These are phyloP conservation scores for Macrotrachela quadricornifera DNA, from an alignment of 1,140 invertebrate genomes.

Conservation along the genomic window DNA sequence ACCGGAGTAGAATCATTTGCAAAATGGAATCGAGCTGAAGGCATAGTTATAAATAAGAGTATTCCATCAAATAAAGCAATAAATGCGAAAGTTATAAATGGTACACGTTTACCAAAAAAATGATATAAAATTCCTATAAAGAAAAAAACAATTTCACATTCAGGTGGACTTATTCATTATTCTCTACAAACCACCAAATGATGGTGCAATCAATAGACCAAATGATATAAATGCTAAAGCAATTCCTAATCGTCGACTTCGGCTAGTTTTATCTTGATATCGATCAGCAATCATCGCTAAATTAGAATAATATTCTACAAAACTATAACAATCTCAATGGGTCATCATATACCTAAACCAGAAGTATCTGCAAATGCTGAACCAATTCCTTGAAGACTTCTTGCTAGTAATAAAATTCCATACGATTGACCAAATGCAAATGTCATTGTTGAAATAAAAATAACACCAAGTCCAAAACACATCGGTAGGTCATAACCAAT, in stretches of 20 bases:
- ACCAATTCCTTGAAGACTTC: constrained; percentile 89
- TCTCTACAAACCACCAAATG: too few relatives aligned
- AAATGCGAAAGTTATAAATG: constrained; percentile 80
- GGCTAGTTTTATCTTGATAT: constrained; percentile 80
- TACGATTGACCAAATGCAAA: constrained; percentile 91
- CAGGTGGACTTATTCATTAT: too few relatives aligned
- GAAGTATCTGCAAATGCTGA: constrained; percentile 97
- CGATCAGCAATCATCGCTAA: constrained; percentile 99
- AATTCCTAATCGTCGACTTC: constrained; percentile 84
- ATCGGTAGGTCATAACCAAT: constrained; percentile 97
- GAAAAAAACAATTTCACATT: too few relatives aligned
- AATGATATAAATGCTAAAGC: constrained; percentile 97
- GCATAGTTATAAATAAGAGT: constrained; percentile 84
- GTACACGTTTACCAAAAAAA: constrained; percentile 87
- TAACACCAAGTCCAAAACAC: constrained; percentile 89
- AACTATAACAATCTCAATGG: too few relatives aligned
- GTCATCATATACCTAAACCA: too few relatives aligned
- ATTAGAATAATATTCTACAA: too few relatives aligned
- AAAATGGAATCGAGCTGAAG: too few relatives aligned
- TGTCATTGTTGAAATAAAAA: constrained; percentile 94
- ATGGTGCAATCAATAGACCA: constrained; percentile 95
- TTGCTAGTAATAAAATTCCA: constrained; percentile 79
- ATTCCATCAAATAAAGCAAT: constrained; percentile 80
- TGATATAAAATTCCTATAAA: constrained; percentile 89
- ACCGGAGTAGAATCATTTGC: too few relatives aligned